A percentile compares a stretch with the other conserved stretches of the same genome.
phyloP scores from a whole-genome alignment of 2,113 vertebrate species.

The Neolamprologus hecqui region DNA sequence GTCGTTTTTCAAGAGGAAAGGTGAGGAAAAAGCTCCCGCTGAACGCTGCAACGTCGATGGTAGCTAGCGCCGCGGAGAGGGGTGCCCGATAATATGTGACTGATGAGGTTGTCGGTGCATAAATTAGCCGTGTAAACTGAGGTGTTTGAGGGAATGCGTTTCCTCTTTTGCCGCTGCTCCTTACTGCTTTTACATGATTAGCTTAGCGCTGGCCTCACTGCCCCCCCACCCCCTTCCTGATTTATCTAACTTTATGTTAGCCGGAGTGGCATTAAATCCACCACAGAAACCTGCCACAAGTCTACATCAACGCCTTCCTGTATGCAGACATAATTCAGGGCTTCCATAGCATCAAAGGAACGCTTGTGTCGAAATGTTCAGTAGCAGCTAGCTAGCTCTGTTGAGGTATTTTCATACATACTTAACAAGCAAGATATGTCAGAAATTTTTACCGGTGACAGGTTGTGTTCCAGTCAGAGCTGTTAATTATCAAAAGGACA shows the following conservation, averaged over 20 bases:
- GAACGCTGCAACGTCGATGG: conserved; percentile 26
- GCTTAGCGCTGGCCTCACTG: conserved; percentile 44
- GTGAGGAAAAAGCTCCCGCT: conserved; percentile 67
- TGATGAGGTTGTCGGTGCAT: background rate
- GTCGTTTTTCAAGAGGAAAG: conserved; percentile 88
- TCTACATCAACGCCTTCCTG: too few species aligned
- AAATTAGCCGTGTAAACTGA: background rate
- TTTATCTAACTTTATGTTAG: background rate
- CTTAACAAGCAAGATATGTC: background rate
- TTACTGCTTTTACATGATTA: background rate
- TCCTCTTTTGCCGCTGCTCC: background rate
- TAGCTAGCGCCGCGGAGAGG: background rate
- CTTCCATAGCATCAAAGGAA: background rate
- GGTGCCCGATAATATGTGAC: background rate
- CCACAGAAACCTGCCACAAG: accelerated
- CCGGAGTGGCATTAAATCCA: background rate
- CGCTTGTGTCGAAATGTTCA: background rate
- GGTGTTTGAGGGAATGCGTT: background rate
- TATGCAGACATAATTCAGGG: background rate
- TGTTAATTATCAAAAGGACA: background rate
- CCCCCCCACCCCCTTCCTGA: background rate
- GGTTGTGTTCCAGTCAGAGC: background rate
- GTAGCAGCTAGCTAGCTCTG: background rate
- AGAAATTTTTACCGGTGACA: background rate
- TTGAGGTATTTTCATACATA: background rate